Evolutionary conservation across 2,113 vertebrate genomes (phyloP).

Genomic region (Apteryx mantelli): DNA sequence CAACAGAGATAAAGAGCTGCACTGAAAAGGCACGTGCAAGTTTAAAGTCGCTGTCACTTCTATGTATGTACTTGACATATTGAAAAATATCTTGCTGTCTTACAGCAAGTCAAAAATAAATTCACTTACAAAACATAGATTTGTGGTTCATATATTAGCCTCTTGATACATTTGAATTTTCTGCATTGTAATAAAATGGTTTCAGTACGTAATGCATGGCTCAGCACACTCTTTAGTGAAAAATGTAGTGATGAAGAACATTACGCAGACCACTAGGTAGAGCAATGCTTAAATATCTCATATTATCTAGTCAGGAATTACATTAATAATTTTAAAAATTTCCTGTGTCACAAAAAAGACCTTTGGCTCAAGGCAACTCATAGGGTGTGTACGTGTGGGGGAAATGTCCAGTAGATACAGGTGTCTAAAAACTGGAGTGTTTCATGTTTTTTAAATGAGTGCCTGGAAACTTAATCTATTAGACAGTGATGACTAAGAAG

Average conservation of each 20-base stretch:
- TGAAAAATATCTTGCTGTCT: conserved; percentile 59
- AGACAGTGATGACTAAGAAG: background rate
- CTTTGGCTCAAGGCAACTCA: background rate
- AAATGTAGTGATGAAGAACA: background rate
- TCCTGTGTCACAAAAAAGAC: background rate
- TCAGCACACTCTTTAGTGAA: background rate
- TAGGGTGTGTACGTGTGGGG: background rate
- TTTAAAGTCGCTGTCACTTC: conserved; percentile 35
- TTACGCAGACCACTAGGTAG: background rate
- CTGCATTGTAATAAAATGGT: conserved; percentile 28
- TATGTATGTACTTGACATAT: conserved; percentile 5
- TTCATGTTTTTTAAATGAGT: background rate
- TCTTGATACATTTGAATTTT: conserved; percentile 48
- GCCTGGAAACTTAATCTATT: background rate
- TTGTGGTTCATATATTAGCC: conserved; percentile 46
- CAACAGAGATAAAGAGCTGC: background rate
- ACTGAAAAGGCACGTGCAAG: background rate
- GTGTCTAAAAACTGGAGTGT: background rate
- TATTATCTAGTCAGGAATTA: background rate
- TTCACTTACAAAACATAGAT: conserved; percentile 56
- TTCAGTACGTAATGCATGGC: background rate
- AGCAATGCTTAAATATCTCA: background rate
- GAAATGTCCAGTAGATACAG: background rate
- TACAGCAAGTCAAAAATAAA: conserved; percentile 41
- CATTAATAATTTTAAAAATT: background rate